These are phyloP conservation scores for Apotomis betuletana DNA, from an alignment of 2,888 invertebrate genomes.

Conservation along the genomic window DNA sequence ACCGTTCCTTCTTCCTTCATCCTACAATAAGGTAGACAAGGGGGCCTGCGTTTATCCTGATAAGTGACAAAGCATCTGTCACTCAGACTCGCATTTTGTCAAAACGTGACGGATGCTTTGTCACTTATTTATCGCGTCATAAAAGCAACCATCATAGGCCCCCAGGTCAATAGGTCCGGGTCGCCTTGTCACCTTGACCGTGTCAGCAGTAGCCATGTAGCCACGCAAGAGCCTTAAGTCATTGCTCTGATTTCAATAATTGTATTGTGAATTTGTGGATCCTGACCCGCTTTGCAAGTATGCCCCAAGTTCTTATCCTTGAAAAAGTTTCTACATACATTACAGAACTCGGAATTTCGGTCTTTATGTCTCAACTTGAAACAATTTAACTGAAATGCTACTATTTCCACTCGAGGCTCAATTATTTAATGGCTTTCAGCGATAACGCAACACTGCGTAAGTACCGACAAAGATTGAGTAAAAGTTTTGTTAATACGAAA, in stretches of 20 bases:
- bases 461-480: constrained; percentile 1
- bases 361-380: constrained; percentile 35
- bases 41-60: too few relatives aligned
- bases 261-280: constrained; percentile 8
- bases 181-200: too few relatives aligned
- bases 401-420: constrained; percentile 29
- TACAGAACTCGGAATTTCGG: constrained; percentile 33
- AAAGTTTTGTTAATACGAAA: background rate
- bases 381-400: constrained; percentile 38
- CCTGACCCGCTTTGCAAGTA: constrained; percentile 29
- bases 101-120: too few relatives aligned
- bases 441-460: constrained; percentile 23
- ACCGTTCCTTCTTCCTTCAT: too few relatives aligned
- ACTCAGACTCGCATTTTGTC: too few relatives aligned
- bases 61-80: too few relatives aligned
- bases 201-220: too few relatives aligned
- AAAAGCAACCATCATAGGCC: too few relatives aligned
- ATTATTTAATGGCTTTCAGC: constrained; percentile 37
- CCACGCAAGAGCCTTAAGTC: background rate
- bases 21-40: too few relatives aligned
- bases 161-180: too few relatives aligned
- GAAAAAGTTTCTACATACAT: constrained; percentile 41
- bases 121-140: too few relatives aligned
- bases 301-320: constrained; percentile 35
- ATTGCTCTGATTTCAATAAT: constrained; percentile 22